Conservation (phyloP, 2,888 invertebrate genomes). For the Crossocerus cetratus region DNA sequence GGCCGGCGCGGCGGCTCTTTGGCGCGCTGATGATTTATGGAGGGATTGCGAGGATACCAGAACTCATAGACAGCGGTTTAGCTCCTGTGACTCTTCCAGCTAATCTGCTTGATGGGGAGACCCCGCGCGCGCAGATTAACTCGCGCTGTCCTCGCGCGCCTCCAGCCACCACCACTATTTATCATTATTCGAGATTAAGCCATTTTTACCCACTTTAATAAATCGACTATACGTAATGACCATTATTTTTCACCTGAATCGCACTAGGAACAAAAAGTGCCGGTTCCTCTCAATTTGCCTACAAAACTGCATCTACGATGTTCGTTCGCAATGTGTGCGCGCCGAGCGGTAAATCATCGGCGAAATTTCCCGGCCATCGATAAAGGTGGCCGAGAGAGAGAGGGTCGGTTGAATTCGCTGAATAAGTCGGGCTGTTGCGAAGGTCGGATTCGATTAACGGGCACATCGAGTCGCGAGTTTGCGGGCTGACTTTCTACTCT, state of each 20-base stretch:
- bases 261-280: too few species aligned
- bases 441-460: constrained; percentile 43
- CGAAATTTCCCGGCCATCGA: too few species aligned
- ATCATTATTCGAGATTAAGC: too few species aligned
- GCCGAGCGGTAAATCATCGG: not conserved
- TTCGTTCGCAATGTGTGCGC: too few species aligned
- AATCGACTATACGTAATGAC: too few species aligned
- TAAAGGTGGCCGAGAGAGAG: too few species aligned
- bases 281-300: too few species aligned
- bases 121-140: constrained; percentile 3
- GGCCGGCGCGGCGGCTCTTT: not conserved
- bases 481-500: constrained; percentile 20
- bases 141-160: constrained; percentile 8
- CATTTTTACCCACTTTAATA: too few species aligned
- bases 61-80: constrained; percentile 18
- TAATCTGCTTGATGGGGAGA: constrained; percentile 10
- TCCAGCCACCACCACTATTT: too few species aligned
- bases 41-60: not conserved
- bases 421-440: constrained; percentile 21
- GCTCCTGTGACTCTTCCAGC: constrained; percentile 11
- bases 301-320: too few species aligned
- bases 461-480: constrained; percentile 41
- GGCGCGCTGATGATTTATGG: not conserved
- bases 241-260: too few species aligned
- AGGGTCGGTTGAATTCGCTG: too few species aligned